Conservation (phyloP, 2,113 vertebrate genomes). For the Phaethornis superciliosus region DNA sequence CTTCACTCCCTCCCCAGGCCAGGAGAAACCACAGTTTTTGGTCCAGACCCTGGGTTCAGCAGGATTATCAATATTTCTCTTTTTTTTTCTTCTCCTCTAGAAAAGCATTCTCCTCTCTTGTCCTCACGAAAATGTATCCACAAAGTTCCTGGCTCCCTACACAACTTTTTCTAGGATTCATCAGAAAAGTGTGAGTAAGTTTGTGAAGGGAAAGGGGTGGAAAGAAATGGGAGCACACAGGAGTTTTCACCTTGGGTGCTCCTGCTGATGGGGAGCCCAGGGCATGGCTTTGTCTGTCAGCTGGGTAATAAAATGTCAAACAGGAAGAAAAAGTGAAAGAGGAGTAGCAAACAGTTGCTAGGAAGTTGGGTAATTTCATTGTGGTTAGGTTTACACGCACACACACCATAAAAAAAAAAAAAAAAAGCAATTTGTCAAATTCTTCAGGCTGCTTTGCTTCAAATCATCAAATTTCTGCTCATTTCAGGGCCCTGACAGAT, state of each 20-base stretch:
- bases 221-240: rapidly evolving
- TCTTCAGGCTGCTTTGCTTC: background rate
- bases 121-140: conserved; percentile 72
- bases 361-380: no score
- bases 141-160: conserved; percentile 76
- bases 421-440: background rate
- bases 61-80: background rate
- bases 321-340: no score
- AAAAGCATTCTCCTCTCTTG: conserved; percentile 81
- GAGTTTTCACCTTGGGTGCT: rapidly evolving
- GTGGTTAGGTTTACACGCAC: background rate
- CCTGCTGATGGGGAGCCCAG: rapidly evolving
- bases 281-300: background rate
- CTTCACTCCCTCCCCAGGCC: rapidly evolving
- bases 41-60: background rate
- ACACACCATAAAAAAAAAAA: no score
- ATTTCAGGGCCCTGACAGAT: rapidly evolving
- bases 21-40: background rate
- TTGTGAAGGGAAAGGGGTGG: background rate
- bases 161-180: conserved; percentile 77
- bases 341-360: no score
- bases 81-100: conserved; percentile 16
- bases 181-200: conserved; percentile 76
- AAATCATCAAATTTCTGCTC: background rate
- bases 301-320: background rate